Conservation (phyloP, 30 jellyfish, hydroid and myxozoan species). For the Rhopilema esculentum region DNA sequence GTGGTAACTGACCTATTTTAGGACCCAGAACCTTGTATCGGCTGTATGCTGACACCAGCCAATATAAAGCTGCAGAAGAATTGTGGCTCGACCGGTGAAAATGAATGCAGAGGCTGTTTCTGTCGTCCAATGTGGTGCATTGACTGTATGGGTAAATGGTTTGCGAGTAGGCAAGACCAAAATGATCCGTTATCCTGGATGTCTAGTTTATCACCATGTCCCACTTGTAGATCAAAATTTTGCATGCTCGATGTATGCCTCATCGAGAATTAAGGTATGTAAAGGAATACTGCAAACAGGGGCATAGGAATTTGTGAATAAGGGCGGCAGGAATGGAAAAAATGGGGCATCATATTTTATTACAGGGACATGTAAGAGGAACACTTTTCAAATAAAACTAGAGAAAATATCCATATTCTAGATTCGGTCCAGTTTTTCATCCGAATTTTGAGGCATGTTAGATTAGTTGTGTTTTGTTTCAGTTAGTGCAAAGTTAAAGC, state of each 20-base stretch:
- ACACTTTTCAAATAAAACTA: no score
- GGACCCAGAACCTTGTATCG: constrained; percentile 93
- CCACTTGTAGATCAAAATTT: constrained; percentile 92
- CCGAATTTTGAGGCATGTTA: no score
- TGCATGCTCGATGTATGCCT: constrained; percentile 91
- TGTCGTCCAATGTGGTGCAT: constrained; percentile 99
- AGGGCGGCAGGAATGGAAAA: no score
- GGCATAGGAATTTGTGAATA: no score
- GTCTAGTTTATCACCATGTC: constrained; percentile 94
- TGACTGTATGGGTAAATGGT: constrained; percentile 99
- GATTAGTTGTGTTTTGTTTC: no score
- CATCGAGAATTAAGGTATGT: neutral
- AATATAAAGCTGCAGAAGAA: constrained; percentile 76
- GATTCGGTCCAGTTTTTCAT: no score
- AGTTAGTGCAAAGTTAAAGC: no score
- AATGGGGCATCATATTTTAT: no score
- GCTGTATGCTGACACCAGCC: constrained; percentile 89
- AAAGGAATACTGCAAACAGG: no score
- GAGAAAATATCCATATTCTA: no score
- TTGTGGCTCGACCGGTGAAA: constrained; percentile 58
- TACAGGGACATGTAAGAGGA: no score
- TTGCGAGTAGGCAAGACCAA: constrained; percentile 92
- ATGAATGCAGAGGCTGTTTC: constrained; percentile 76
- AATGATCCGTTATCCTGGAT: constrained; percentile 78
- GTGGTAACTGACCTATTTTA: no score